These are phyloP conservation scores for Sinodicranocentrus sp. DNA, from an alignment of 2,888 invertebrate genomes.

Conservation along the genomic window DNA sequence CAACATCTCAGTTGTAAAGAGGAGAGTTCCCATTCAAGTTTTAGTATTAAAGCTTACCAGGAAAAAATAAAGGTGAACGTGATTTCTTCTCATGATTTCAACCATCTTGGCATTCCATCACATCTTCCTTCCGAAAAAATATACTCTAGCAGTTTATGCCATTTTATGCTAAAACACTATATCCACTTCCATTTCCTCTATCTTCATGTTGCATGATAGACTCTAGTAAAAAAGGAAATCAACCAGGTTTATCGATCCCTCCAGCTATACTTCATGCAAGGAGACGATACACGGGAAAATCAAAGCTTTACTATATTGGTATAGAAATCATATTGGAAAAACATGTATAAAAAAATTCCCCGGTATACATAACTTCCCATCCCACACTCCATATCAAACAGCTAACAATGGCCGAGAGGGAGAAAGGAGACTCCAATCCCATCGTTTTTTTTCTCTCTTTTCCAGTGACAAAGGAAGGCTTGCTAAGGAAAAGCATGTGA, in stretches of 20 bases:
- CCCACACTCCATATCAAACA: conserved; percentile 16
- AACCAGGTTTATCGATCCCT: conserved; percentile 22
- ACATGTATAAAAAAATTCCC: background rate
- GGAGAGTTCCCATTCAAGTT: too few species aligned
- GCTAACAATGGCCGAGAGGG: conserved; percentile 28
- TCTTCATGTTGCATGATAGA: conserved; percentile 18
- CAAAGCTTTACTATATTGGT: background rate
- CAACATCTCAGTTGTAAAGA: too few species aligned
- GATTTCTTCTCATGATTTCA: conserved; percentile 29
- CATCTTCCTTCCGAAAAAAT: background rate
- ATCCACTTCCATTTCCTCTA: conserved; percentile 24
- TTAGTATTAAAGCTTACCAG: too few species aligned
- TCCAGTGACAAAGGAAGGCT: conserved; percentile 3
- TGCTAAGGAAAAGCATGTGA: background rate
- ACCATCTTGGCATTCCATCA: conserved; percentile 20
- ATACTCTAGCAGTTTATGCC: background rate
- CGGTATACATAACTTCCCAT: background rate
- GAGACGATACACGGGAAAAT: background rate
- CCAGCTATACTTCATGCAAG: background rate
- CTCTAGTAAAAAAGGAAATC: conserved; percentile 13
- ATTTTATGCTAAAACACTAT: conserved; percentile 32
- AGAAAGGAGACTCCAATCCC: conserved; percentile 38
- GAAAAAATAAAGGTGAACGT: conserved; percentile 5
- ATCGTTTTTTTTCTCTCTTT: conserved; percentile 10
- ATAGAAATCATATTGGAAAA: background rate